A percentile compares a stretch with the other conserved stretches of the same genome.
These are phyloP conservation scores for Hoplostethus atlanticus DNA, from an alignment of 2,797 vertebrate species.

Conservation along the genomic window DNA sequence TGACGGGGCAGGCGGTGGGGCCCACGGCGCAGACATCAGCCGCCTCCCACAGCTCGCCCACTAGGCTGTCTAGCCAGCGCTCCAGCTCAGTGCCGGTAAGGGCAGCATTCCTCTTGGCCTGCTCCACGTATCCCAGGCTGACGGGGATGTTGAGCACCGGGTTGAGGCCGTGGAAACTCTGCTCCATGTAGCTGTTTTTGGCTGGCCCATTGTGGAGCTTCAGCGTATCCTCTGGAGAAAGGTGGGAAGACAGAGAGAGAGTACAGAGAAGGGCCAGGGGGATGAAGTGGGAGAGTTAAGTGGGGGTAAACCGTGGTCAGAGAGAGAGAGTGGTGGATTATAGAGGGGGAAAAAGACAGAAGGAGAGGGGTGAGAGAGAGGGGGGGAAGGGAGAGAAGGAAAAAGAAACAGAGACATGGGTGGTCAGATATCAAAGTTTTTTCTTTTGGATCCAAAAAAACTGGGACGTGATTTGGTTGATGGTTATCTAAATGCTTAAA, in stretches of 20 bases:
- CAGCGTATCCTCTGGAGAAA: constrained; percentile 88
- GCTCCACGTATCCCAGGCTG: constrained; percentile 88
- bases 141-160: constrained; percentile 94
- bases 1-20: constrained; percentile 89
- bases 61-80: constrained; percentile 92
- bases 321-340: background rate
- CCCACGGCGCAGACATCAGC: constrained; percentile 90
- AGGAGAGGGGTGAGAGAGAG: background rate
- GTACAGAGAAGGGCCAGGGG: constrained; percentile 6
- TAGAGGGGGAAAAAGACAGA: background rate
- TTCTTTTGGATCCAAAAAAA: background rate
- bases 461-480: constrained; percentile 29
- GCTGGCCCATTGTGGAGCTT: constrained; percentile 92
- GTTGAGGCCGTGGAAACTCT: constrained; percentile 98
- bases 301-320: constrained; percentile 19
- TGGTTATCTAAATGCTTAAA: constrained; percentile 32
- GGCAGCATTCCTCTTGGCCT: constrained; percentile 89
- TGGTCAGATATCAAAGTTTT: constrained; percentile 42
- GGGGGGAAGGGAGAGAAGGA: background rate
- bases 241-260: constrained; percentile 10
- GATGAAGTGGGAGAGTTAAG: constrained; percentile 18
- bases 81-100: constrained; percentile 88
- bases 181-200: constrained; percentile 98
- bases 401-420: constrained; percentile 18
- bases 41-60: constrained; percentile 90